Conservation (phyloP, 2,888 invertebrate species). For the Agrypnus murinus region DNA sequence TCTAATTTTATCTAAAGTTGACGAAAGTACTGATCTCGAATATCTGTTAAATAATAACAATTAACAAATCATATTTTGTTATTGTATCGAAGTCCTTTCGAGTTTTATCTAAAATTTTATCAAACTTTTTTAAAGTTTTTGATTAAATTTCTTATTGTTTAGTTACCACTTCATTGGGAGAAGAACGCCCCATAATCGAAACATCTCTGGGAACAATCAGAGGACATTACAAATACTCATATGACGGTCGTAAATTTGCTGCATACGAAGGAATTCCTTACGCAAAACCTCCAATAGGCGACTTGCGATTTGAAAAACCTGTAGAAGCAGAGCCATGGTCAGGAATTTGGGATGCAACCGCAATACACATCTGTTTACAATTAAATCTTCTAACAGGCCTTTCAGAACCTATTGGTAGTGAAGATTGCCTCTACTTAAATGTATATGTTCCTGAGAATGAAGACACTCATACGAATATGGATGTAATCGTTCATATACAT, state of each 20-base stretch:
- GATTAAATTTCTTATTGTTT: too few species aligned
- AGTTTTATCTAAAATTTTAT: too few species aligned
- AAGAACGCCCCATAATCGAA: background rate
- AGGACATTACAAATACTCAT: conserved; percentile 26
- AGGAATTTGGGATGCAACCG: conserved; percentile 15
- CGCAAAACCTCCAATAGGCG: conserved; percentile 33
- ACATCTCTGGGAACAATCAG: conserved; percentile 4
- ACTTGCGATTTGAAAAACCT: conserved; percentile 34
- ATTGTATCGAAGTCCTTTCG: too few species aligned
- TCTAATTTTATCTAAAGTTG: too few species aligned
- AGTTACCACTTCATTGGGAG: background rate
- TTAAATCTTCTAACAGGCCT: too few species aligned
- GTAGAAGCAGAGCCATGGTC: conserved; percentile 18
- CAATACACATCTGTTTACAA: conserved; percentile 13
- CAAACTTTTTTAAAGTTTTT: too few species aligned
- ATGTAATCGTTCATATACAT: conserved; percentile 80
- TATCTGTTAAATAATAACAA: too few species aligned
- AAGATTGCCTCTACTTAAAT: conserved; percentile 81
- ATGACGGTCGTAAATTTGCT: conserved; percentile 12
- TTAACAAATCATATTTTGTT: too few species aligned
- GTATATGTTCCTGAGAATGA: conserved; percentile 74
- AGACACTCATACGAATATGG: conserved; percentile 59
- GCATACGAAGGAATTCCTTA: conserved; percentile 21
- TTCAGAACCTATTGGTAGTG: conserved; percentile 72
- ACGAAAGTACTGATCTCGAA: too few species aligned